These are phyloP conservation scores for Anoplolepis gracilipes DNA, from an alignment of 1,140 invertebrate genomes.

Conservation along the genomic window DNA sequence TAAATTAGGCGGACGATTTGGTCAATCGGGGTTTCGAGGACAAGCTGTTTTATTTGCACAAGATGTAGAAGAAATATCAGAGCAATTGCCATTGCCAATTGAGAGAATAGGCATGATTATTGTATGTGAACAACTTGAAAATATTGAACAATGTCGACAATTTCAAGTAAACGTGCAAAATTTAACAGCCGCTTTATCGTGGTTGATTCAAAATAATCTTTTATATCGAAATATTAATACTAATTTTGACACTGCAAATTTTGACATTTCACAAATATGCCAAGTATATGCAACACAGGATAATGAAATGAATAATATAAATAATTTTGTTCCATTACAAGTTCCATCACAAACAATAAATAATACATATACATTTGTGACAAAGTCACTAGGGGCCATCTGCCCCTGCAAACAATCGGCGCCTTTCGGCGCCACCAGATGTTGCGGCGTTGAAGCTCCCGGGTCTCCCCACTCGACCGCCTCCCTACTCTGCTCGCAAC, in stretches of 20 bases:
- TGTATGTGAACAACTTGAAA: neutral
- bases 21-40: neutral
- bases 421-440: no score
- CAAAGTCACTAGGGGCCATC: no score
- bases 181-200: neutral
- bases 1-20: neutral
- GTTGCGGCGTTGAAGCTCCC: no score
- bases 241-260: neutral
- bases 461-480: no score
- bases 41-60: neutral
- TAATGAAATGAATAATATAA: neutral
- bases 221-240: neutral
- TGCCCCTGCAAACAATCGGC: no score
- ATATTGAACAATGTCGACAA: neutral
- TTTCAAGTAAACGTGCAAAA: neutral
- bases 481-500: no score
- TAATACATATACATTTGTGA: no score
- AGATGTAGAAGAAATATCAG: neutral
- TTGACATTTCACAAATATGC: conserved; percentile 4
- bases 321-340: neutral
- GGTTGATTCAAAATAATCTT: neutral
- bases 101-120: neutral
- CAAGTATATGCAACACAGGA: neutral
- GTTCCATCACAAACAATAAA: no score
- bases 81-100: conserved; percentile 3